Conservation (phyloP, 1,140 invertebrate genomes). For the Magallana gigas region DNA sequence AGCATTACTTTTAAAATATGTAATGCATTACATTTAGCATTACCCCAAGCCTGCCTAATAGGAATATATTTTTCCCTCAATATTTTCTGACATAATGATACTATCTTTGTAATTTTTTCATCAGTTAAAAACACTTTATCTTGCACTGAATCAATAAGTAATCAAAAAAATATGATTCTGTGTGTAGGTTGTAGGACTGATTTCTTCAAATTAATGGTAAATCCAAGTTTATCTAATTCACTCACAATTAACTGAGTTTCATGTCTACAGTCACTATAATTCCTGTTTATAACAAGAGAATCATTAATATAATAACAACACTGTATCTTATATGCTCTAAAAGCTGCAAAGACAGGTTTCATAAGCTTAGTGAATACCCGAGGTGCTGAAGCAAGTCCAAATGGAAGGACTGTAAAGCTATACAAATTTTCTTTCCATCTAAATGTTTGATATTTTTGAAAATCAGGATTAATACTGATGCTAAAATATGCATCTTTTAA, state of each 20-base stretch:
- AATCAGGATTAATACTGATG: background rate
- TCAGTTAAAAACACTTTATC: background rate
- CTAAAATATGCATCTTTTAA: conserved; percentile 46
- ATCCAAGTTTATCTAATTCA: background rate
- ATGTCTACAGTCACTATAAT: background rate
- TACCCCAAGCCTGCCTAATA: too few relatives aligned
- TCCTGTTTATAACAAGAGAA: background rate
- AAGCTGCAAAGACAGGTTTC: conserved; percentile 38
- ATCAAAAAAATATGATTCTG: background rate
- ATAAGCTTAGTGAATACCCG: conserved; percentile 37
- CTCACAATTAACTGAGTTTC: background rate
- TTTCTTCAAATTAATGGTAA: conserved; percentile 31
- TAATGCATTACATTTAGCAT: too few relatives aligned
- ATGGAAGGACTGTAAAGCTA: conserved; percentile 39
- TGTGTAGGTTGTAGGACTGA: background rate
- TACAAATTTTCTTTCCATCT: conserved; percentile 34
- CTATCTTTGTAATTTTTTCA: background rate
- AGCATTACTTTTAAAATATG: too few relatives aligned
- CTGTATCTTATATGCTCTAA: background rate
- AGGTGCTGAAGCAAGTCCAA: conserved; percentile 47
- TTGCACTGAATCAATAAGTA: background rate
- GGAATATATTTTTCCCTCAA: too few relatives aligned
- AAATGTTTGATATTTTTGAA: conserved; percentile 50
- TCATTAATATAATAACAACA: conserved; percentile 30
- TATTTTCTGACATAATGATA: too few relatives aligned